These are phyloP conservation scores for Xestia rhomboidea DNA, from an alignment of 2,888 invertebrate genomes.

Conservation along the genomic window DNA sequence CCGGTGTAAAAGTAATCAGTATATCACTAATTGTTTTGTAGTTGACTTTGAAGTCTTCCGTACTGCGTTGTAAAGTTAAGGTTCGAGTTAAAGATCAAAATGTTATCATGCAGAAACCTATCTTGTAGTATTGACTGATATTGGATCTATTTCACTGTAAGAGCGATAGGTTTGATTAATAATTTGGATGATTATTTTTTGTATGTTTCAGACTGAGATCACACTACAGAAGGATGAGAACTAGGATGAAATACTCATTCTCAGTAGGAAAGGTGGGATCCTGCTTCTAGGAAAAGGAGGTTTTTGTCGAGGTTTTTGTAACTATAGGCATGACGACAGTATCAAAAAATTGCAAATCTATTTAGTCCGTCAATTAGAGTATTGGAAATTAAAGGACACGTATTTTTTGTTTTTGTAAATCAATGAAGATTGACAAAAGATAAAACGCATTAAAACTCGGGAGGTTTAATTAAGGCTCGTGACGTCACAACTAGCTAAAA, in stretches of 20 bases:
- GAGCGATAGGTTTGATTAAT: not conserved
- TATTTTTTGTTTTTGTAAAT: too few relatives aligned
- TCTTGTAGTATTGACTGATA: not conserved
- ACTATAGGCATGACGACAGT: too few relatives aligned
- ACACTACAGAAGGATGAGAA: not conserved
- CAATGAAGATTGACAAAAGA: too few relatives aligned
- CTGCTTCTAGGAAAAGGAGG: not conserved
- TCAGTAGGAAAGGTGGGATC: not conserved
- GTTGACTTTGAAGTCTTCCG: constrained; percentile 5
- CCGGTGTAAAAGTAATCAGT: not conserved
- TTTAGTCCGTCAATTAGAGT: too few relatives aligned
- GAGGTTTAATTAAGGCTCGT: too few relatives aligned
- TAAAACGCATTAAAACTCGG: too few relatives aligned
- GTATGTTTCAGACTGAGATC: not conserved
- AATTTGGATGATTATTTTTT: not conserved
- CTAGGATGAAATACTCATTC: not conserved
- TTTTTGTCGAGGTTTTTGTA: too few relatives aligned
- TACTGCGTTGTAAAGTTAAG: not conserved
- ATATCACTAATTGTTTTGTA: not conserved
- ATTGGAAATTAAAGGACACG: too few relatives aligned
- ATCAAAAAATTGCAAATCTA: too few relatives aligned
- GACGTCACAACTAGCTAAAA: too few relatives aligned
- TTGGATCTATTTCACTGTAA: not conserved
- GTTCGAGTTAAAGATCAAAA: constrained; percentile 3
- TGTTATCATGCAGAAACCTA: constrained; percentile 6